Evolutionary conservation across 2,888 invertebrate species (phyloP).

Genomic region (Chalcosyrphus nemorum): DNA sequence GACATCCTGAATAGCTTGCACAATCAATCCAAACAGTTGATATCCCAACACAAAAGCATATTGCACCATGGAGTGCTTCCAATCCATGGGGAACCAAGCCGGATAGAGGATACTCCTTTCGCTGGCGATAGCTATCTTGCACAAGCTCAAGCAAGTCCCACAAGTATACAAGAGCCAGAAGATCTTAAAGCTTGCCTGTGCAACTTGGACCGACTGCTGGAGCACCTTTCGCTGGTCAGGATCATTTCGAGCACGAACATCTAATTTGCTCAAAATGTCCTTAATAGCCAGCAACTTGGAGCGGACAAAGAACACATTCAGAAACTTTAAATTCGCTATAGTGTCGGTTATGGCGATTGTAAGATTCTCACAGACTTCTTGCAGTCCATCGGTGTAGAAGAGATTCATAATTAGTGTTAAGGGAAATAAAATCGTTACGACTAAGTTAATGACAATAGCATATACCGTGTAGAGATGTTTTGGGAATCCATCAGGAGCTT

Average conservation of each 20-base stretch:
- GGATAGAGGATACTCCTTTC: slow-evolving; percentile 77
- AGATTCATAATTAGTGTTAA: slow-evolving; percentile 77
- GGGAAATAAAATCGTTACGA: slow-evolving; percentile 78
- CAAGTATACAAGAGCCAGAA: slow-evolving; percentile 76
- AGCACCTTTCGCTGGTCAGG: slow-evolving; percentile 74
- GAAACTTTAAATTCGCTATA: slow-evolving; percentile 78
- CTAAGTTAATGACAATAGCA: slow-evolving; percentile 75
- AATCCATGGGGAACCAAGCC: slow-evolving; percentile 79
- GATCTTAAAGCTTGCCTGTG: slow-evolving; percentile 75
- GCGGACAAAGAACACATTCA: slow-evolving; percentile 77
- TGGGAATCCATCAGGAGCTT: slow-evolving; percentile 67
- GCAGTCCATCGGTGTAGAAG: slow-evolving; percentile 74
- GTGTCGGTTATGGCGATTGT: slow-evolving; percentile 79
- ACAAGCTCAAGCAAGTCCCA: slow-evolving; percentile 76
- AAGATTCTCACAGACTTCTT: slow-evolving; percentile 78
- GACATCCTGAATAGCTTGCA: slow-evolving; percentile 78
- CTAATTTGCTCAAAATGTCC: slow-evolving; percentile 69
- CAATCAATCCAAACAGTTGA: slow-evolving; percentile 76
- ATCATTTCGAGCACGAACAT: slow-evolving; percentile 57
- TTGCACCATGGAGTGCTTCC: slow-evolving; percentile 73
- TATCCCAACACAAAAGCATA: slow-evolving; percentile 75
- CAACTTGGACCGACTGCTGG: slow-evolving; percentile 71
- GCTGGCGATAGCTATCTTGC: slow-evolving; percentile 74
- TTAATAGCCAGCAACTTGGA: slow-evolving; percentile 75
- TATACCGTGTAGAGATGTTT: slow-evolving; percentile 72